Evolutionary conservation across 2,888 invertebrate species (phyloP).

Genomic region (Eledona agricola): DNA sequence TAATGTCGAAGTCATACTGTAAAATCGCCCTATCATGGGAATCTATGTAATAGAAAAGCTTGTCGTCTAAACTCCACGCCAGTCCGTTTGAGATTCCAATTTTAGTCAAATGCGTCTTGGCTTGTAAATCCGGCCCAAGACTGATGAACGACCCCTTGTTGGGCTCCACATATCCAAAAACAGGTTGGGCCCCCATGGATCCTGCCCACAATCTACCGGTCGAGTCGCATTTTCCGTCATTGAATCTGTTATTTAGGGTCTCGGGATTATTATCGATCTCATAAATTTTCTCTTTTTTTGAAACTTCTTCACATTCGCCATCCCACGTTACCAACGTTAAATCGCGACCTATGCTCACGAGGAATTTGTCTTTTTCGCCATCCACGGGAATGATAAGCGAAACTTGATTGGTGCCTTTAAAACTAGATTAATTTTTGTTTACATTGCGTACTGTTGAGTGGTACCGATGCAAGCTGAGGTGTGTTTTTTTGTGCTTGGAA

Average conservation of each 20-base stretch:
- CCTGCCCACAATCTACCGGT: conserved; percentile 73
- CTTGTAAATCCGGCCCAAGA: conserved; percentile 33
- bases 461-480: conserved; percentile 51
- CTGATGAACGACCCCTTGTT: conserved; percentile 42
- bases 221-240: conserved; percentile 81
- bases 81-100: conserved; percentile 68
- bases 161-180: conserved; percentile 35
- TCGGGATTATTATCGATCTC: conserved; percentile 67
- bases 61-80: conserved; percentile 74
- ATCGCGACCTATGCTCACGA: conserved; percentile 68
- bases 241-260: conserved; percentile 68
- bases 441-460: conserved; percentile 7
- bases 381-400: conserved; percentile 72
- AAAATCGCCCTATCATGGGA: conserved; percentile 70
- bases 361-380: conserved; percentile 67
- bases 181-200: conserved; percentile 48
- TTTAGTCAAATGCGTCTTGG: conserved; percentile 40
- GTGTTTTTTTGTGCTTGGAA: conserved; percentile 45
- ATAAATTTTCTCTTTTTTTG: conserved; percentile 63
- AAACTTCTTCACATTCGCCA: conserved; percentile 64
- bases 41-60: conserved; percentile 79
- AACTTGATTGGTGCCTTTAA: conserved; percentile 45
- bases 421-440: conserved; percentile 6
- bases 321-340: conserved; percentile 71
- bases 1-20: conserved; percentile 73